phyloP scores from a whole-genome alignment of 1,140 invertebrate genomes.

The Vanessa atalanta region DNA sequence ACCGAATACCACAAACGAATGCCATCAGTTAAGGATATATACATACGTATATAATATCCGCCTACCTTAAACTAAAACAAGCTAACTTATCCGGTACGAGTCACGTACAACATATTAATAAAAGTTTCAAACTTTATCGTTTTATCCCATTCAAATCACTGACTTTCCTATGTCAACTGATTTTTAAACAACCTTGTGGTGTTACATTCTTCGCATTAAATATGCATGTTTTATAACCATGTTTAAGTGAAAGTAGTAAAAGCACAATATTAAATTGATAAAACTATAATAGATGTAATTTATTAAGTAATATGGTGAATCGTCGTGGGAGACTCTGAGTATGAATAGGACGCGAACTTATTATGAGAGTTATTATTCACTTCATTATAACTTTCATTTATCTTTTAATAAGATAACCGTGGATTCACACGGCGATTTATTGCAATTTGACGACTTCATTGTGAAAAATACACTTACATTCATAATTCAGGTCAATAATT shows the following conservation, averaged over 20 bases:
- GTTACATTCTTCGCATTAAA: neutral
- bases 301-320: constrained; percentile 40
- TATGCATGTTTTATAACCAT: neutral
- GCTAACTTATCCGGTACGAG: constrained; percentile 5
- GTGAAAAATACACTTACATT: neutral
- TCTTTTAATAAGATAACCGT: constrained; percentile 44
- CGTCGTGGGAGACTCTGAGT: constrained; percentile 66
- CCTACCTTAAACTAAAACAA: constrained; percentile 24
- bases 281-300: constrained; percentile 30
- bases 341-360: constrained; percentile 55
- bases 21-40: neutral
- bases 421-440: constrained; percentile 45
- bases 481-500: constrained; percentile 1
- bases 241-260: constrained; percentile 35
- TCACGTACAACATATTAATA: constrained; percentile 18
- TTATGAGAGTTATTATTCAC: constrained; percentile 54
- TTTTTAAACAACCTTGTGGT: neutral
- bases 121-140: neutral
- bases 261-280: constrained; percentile 21
- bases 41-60: constrained; percentile 12
- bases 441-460: constrained; percentile 5
- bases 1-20: neutral
- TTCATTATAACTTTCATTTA: constrained; percentile 63
- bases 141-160: constrained; percentile 1
- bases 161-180: neutral